A percentile compares a stretch with the other conserved stretches of the same genome.
phyloP scores from a whole-genome alignment of 2,113 vertebrate genomes.

The Thunnus maccoyii region DNA sequence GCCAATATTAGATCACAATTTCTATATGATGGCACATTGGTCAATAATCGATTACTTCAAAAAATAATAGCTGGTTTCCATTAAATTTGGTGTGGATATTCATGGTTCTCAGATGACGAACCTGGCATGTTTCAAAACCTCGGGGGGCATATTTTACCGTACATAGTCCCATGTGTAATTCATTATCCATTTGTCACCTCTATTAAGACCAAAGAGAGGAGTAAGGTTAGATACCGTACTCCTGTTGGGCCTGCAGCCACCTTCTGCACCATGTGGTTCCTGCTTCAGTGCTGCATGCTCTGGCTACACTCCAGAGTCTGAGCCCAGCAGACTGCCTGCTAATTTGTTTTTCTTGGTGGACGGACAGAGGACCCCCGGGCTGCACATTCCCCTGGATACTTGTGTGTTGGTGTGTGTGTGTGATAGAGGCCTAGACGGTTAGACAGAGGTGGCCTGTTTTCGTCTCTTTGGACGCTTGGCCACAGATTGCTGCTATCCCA shows the following conservation, averaged over 20 bases:
- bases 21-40: no score
- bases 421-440: conserved; percentile 1
- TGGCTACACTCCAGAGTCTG: conserved; percentile 32
- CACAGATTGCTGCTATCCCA: conserved; percentile 12
- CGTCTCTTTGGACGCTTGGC: conserved; percentile 28
- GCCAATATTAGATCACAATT: neutral
- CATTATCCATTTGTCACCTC: neutral
- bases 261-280: conserved; percentile 17
- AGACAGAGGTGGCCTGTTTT: conserved; percentile 46
- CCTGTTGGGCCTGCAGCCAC: conserved; percentile 3
- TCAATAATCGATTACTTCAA: neutral
- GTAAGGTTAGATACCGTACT: neutral
- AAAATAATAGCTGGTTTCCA: neutral
- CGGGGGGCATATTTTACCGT: neutral
- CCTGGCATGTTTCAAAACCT: neutral
- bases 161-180: neutral
- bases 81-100: neutral
- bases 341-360: conserved; percentile 42
- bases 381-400: conserved; percentile 41
- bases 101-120: neutral
- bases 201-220: neutral
- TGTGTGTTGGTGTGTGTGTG: conserved; percentile 11
- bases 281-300: conserved; percentile 15
- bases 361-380: conserved; percentile 18
- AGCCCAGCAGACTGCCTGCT: conserved; percentile 48